Evolutionary conservation across 2,888 invertebrate genomes (phyloP).

Genomic region (Orthonychiurus folsomi): DNA sequence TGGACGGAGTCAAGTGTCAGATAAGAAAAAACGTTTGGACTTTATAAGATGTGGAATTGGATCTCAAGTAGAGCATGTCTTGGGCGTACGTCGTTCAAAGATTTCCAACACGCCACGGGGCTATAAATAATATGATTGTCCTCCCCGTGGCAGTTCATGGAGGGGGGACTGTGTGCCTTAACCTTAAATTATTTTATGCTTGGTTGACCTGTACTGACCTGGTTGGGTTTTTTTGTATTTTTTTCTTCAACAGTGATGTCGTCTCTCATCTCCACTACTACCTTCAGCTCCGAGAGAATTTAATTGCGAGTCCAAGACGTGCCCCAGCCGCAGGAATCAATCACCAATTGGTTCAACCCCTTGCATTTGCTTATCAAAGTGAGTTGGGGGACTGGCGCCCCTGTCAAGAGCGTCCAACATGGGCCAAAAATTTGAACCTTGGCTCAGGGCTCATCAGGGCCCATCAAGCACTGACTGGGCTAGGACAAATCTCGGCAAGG

Average conservation of each 20-base stretch:
- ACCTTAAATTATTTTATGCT: neutral
- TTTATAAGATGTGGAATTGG: slow-evolving; percentile 4
- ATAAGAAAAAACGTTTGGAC: neutral
- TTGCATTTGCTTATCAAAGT: slow-evolving; percentile 38
- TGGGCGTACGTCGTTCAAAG: too few species aligned
- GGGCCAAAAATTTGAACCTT: slow-evolving; percentile 29
- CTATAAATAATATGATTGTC: neutral
- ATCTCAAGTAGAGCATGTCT: slow-evolving; percentile 11
- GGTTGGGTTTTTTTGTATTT: too few species aligned
- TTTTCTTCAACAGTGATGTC: slow-evolving; percentile 60
- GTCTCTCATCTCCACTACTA: slow-evolving; percentile 88
- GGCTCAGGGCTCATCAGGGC: slow-evolving; percentile 29
- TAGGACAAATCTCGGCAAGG: slow-evolving; percentile 35
- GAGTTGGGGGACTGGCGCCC: slow-evolving; percentile 40
- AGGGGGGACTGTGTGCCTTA: neutral
- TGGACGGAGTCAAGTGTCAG: neutral
- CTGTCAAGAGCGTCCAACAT: slow-evolving; percentile 28
- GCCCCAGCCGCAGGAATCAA: slow-evolving; percentile 20
- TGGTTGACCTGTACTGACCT: neutral
- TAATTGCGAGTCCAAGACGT: slow-evolving; percentile 45
- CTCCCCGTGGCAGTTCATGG: neutral
- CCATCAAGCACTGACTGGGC: slow-evolving; percentile 33
- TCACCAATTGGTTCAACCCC: slow-evolving; percentile 29
- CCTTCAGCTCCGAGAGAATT: slow-evolving; percentile 84
- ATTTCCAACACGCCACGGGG: too few species aligned